phyloP scores from a whole-genome alignment of 2,113 vertebrate species.

The Protobothrops mucrosquamatus region DNA sequence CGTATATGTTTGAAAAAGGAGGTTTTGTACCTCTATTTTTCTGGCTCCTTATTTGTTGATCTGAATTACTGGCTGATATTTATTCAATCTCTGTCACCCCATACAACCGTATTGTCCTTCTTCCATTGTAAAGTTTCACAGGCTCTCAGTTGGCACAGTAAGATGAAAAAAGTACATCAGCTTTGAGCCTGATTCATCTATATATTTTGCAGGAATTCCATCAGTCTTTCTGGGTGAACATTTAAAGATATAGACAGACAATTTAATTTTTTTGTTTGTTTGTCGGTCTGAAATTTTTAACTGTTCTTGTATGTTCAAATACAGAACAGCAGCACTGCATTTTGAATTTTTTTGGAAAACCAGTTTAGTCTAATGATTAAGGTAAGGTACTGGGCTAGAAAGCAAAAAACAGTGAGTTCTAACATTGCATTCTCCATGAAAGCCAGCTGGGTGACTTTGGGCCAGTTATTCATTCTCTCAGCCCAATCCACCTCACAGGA shows the following conservation, averaged over 20 bases:
- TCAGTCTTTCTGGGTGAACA: neutral
- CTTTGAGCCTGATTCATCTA: neutral
- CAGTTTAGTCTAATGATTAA: too few relatives aligned
- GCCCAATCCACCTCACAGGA: too few relatives aligned
- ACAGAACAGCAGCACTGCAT: neutral
- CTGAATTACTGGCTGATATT: neutral
- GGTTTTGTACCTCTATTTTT: neutral
- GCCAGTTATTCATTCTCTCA: too few relatives aligned
- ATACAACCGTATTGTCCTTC: neutral
- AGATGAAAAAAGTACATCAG: neutral
- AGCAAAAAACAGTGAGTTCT: too few relatives aligned
- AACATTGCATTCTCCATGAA: too few relatives aligned
- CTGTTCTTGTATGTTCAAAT: neutral
- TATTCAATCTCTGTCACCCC: neutral
- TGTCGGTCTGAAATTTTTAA: neutral
- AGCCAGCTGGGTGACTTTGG: too few relatives aligned
- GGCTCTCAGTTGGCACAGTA: neutral
- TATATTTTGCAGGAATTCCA: neutral
- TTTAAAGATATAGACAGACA: neutral
- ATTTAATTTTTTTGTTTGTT: neutral
- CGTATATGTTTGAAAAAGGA: neutral
- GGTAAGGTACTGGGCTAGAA: too few relatives aligned
- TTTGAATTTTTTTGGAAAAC: neutral
- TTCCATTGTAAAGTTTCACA: neutral
- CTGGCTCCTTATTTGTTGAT: neutral